Evolutionary conservation across 1,140 invertebrate genomes (phyloP).

Genomic region (Sycophila sp.): DNA sequence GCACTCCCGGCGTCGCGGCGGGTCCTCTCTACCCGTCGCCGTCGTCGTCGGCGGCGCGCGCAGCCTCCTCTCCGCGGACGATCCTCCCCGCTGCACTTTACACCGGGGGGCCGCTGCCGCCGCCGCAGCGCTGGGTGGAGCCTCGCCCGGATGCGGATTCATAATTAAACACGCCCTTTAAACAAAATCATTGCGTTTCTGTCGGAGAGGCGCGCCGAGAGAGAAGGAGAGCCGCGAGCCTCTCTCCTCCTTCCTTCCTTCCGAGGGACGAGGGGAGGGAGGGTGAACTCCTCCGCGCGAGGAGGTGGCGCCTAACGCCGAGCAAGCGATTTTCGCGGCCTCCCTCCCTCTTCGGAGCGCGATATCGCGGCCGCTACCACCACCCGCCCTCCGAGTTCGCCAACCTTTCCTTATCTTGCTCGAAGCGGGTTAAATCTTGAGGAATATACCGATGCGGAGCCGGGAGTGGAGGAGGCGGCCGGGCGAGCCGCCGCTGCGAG

Average conservation of each 20-base stretch:
- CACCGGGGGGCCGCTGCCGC: neutral
- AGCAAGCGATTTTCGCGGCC: neutral
- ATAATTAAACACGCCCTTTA: conserved; percentile 69
- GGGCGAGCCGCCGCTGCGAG: conserved; percentile 19
- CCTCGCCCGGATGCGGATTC: conserved; percentile 65
- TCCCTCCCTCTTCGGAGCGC: neutral
- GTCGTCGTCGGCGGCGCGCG: neutral
- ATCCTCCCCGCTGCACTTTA: neutral
- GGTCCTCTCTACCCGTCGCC: neutral
- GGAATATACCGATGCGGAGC: conserved; percentile 12
- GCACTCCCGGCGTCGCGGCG: neutral
- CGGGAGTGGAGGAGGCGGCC: conserved; percentile 29
- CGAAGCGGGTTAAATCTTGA: neutral
- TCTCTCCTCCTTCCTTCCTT: conserved; percentile 48
- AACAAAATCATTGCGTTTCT: conserved; percentile 66
- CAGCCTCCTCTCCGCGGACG: neutral
- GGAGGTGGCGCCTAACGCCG: conserved; percentile 13
- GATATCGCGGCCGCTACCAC: neutral
- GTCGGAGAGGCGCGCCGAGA: conserved; percentile 6
- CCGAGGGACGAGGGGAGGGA: conserved; percentile 45
- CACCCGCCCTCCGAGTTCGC: too few species aligned
- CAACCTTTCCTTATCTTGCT: conserved; percentile 7
- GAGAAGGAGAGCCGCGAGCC: conserved; percentile 4
- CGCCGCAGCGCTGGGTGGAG: conserved; percentile 56
- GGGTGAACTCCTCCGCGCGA: neutral